These are phyloP conservation scores for Barypeithes pellucidus DNA, from an alignment of 2,888 invertebrate species.

Conservation along the genomic window DNA sequence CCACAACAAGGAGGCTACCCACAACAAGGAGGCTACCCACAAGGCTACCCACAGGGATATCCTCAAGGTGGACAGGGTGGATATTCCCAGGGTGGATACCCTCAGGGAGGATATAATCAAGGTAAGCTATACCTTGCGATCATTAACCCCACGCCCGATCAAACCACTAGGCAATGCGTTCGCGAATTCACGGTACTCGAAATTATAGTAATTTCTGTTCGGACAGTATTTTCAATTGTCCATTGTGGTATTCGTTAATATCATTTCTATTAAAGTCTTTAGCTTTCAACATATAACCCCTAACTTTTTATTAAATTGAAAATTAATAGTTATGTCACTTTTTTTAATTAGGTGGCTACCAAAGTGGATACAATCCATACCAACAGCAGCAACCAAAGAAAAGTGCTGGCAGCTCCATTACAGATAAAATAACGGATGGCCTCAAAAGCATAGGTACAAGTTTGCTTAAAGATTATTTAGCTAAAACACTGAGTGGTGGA, in stretches of 20 bases:
- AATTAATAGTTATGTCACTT: no score
- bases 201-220: no score
- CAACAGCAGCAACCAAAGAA: constrained; percentile 55
- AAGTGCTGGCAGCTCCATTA: constrained; percentile 61
- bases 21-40: constrained; percentile 54
- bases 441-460: constrained; percentile 69
- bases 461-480: constrained; percentile 66
- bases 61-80: constrained; percentile 55
- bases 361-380: constrained; percentile 60
- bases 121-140: no score
- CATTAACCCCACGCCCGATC: no score
- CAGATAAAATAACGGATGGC: constrained; percentile 66
- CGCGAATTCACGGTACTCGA: no score
- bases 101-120: constrained; percentile 54
- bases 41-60: constrained; percentile 54
- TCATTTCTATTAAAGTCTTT: no score
- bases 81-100: constrained; percentile 59
- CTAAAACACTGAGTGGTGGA: constrained; percentile 58
- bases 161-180: no score
- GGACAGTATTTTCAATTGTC: no score
- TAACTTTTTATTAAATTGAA: no score
- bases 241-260: no score
- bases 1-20: constrained; percentile 53
- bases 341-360: constrained; percentile 54
- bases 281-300: no score